Evolutionary conservation across 2,113 vertebrate genomes (phyloP).

Genomic region (Balaeniceps rex): DNA sequence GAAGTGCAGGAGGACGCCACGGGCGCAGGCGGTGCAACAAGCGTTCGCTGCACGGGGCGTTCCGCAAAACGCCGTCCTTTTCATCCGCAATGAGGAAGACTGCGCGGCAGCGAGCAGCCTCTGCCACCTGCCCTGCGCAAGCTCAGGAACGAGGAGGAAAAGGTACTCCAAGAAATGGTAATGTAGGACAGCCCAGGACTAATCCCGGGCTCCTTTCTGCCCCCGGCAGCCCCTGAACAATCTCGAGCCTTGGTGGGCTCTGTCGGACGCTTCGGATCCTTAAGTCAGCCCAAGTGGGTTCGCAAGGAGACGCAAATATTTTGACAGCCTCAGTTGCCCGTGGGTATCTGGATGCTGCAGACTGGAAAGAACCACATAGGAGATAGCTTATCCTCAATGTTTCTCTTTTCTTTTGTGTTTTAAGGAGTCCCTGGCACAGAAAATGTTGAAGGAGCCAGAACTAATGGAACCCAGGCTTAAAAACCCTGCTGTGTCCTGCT

Average conservation of each 20-base stretch:
- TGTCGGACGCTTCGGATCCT: neutral
- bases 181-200: neutral
- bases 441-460: neutral
- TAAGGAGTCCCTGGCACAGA: neutral
- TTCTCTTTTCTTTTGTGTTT: neutral
- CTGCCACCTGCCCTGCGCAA: accelerated
- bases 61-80: neutral
- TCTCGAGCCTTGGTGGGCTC: accelerated
- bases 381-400: neutral
- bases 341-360: neutral
- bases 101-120: neutral
- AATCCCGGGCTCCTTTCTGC: neutral
- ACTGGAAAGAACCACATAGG: neutral
- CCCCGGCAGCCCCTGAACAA: neutral
- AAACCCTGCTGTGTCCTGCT: neutral
- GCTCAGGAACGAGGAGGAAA: neutral
- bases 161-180: accelerated
- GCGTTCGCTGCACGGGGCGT: accelerated
- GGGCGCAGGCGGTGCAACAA: neutral
- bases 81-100: neutral
- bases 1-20: neutral
- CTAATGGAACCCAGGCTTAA: neutral
- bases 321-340: neutral
- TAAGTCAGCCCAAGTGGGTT: neutral
- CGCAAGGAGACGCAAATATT: neutral